Percentiles rank a stretch among this genome's conserved stretches.
These are phyloP conservation scores for Enoplosus armatus DNA, from an alignment of 2,797 vertebrate species.

Conservation along the genomic window DNA sequence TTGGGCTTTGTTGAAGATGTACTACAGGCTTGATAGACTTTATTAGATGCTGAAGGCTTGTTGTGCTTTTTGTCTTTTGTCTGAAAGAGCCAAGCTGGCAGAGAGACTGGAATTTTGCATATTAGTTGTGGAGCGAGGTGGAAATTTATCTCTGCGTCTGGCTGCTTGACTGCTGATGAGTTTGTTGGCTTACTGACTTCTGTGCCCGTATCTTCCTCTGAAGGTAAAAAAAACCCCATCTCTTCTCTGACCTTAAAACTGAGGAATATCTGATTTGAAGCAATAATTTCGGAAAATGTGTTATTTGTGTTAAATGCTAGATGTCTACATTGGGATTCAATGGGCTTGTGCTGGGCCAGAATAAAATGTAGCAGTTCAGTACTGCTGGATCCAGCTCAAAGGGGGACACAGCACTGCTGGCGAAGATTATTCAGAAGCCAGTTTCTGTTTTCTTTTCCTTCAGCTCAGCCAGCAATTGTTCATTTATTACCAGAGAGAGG, in stretches of 20 bases:
- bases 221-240: not conserved
- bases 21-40: not conserved
- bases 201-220: not conserved
- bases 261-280: not conserved
- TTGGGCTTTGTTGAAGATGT: constrained; percentile 28
- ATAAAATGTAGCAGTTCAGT: constrained; percentile 5
- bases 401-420: constrained; percentile 16
- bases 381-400: constrained; percentile 21
- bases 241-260: not conserved
- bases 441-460: constrained; percentile 63
- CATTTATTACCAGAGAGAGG: constrained; percentile 47
- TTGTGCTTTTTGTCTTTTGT: constrained; percentile 22
- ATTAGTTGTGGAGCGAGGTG: constrained; percentile 16
- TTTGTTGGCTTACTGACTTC: constrained; percentile 21
- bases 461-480: constrained; percentile 53
- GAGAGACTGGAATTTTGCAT: constrained; percentile 15
- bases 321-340: not conserved
- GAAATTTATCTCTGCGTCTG: constrained; percentile 28
- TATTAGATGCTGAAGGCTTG: not conserved
- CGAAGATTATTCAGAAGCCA: constrained; percentile 56
- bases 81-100: constrained; percentile 23
- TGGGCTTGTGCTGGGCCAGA: constrained; percentile 3
- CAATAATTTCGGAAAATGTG: not conserved
- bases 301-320: not conserved
- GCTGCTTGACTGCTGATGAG: constrained; percentile 19